Evolutionary conservation across 92 coral and sea anemone genomes (phyloP), one percentile per base, ranked within the genome.

Genomic region (Phenganax stokvisi): DNA sequence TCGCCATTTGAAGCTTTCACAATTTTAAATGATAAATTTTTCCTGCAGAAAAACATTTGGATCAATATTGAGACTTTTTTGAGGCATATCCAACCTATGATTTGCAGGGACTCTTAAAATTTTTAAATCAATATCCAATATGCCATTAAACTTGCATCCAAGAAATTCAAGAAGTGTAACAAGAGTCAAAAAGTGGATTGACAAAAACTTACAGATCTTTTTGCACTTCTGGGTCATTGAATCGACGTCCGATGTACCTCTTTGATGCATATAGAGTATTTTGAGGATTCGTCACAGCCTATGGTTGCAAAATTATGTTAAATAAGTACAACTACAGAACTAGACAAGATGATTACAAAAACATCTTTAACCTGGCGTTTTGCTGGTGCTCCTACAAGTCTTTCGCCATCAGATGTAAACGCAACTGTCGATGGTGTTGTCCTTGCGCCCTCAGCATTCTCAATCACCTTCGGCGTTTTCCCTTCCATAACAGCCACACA

Each of bases 401-500:
- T 77, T 56, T 93, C 97, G 29, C 96, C 92, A 11, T 91, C 92
- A 28, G 96, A 71, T 17, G 97, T 84, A 51, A 91, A 91, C 60
- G 97, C 97, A 20, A 93, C 93, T 0, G 89, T 96, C 53, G 97
- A 91, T 0, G 97, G 97, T 0, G 97, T 93, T 61, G 97, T 93
- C 53, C 97, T 79, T 64, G 92, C 89, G 16, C 97, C 97, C 37
- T 93, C 97, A 0, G 97, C 92, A 91, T 93, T 93, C 80, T 93
- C 97, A 31, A 93, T 72, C 30, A 93, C 96, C 84, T 91, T 93
- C 0, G 96, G 93, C 29, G 97, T 89, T 78, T 93, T 91, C 10
- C 98, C 98, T 13, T 93, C 97, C 98, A 93, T 93, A 9, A 93
- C 97, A 0, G 97, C 98, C 27, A 93, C 98, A 88, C 98, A 93